Percentiles rank a stretch among this genome's conserved stretches.
These are phyloP conservation scores for Hiodon alosoides DNA, from an alignment of 2,113 vertebrate species.

Conservation along the genomic window DNA sequence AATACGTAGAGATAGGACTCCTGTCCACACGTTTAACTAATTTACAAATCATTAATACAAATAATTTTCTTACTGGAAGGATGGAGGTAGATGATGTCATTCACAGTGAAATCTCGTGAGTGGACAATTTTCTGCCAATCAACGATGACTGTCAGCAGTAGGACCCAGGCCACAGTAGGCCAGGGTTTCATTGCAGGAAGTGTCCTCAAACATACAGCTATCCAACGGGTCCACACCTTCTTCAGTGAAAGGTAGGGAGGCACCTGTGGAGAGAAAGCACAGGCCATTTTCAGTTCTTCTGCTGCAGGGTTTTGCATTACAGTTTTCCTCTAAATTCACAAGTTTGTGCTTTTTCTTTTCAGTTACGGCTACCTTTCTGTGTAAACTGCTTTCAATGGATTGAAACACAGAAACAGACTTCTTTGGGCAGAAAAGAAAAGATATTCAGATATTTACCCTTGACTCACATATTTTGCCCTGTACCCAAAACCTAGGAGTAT, in stretches of 20 bases:
- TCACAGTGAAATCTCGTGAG: constrained; percentile 76
- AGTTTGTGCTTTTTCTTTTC: no score
- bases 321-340: no score
- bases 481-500: no score
- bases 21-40: background rate
- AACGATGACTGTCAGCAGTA: constrained; percentile 64
- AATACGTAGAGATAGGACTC: background rate
- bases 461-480: no score
- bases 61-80: constrained; percentile 77
- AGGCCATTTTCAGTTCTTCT: background rate
- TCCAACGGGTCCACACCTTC: constrained; percentile 22
- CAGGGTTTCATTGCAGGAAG: constrained; percentile 68
- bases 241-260: constrained; percentile 10
- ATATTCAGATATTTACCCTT: no score
- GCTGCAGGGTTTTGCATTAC: background rate
- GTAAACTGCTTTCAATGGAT: no score
- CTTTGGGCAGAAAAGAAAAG: no score
- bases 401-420: no score
- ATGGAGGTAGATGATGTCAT: constrained; percentile 84
- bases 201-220: constrained; percentile 61
- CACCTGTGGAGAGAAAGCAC: constrained; percentile 23
- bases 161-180: constrained; percentile 63
- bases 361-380: no score
- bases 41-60: background rate
- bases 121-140: constrained; percentile 51